phyloP scores from a whole-genome alignment of 2,888 invertebrate species.

The Thecocarcelia acutangulata region DNA sequence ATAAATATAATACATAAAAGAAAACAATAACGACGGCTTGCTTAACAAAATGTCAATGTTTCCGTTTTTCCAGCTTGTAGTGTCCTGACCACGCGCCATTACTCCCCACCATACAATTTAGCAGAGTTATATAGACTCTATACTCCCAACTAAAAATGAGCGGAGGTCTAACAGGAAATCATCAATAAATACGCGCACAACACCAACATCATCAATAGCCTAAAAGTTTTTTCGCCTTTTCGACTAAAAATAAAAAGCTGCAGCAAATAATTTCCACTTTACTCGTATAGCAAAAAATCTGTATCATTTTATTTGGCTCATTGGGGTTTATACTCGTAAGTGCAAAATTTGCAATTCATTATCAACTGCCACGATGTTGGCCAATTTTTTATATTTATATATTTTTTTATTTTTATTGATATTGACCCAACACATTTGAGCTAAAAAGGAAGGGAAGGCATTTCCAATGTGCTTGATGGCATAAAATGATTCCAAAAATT shows the following conservation, averaged over 20 bases:
- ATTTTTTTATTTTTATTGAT: constrained; percentile 28
- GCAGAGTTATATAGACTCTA: constrained; percentile 22
- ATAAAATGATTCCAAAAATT: constrained; percentile 38
- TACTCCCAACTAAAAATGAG: background rate
- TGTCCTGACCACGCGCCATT: constrained; percentile 68
- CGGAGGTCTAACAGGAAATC: constrained; percentile 74
- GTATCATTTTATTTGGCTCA: constrained; percentile 36
- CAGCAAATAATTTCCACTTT: constrained; percentile 43
- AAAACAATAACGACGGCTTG: constrained; percentile 44
- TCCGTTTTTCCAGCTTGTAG: constrained; percentile 61
- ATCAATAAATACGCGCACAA: constrained; percentile 79
- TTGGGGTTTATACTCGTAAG: background rate
- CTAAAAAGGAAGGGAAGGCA: constrained; percentile 4
- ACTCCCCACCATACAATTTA: constrained; percentile 49
- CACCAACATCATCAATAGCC: constrained; percentile 53
- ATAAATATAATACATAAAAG: constrained; percentile 1
- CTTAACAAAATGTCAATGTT: constrained; percentile 64
- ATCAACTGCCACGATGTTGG: constrained; percentile 1
- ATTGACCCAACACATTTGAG: constrained; percentile 36
- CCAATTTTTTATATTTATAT: background rate
- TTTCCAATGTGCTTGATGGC: background rate
- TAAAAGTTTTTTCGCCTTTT: constrained; percentile 9
- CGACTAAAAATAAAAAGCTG: constrained; percentile 8
- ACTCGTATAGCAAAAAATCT: constrained; percentile 23
- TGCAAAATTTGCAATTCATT: constrained; percentile 45